Percentiles rank a stretch among this genome's conserved stretches.
phyloP scores from a whole-genome alignment of 2,888 invertebrate genomes.

The Nezara viridula region DNA sequence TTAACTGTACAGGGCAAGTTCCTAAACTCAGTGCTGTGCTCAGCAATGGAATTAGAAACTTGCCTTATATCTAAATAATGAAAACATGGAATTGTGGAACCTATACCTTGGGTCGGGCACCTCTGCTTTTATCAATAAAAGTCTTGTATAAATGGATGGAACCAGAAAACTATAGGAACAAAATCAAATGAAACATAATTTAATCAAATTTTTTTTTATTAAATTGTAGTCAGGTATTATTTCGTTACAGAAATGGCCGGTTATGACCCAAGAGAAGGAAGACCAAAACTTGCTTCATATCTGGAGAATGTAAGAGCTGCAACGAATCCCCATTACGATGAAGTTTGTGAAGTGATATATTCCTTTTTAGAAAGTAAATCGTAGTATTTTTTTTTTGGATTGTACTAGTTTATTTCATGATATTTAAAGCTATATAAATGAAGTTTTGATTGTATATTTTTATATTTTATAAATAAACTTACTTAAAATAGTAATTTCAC shows the following conservation, averaged over 20 bases:
- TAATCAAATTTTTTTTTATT: neutral
- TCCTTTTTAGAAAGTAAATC: neutral
- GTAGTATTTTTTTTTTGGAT: neutral
- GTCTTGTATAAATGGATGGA: too few species aligned
- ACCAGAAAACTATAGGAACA: too few species aligned
- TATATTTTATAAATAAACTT: neutral
- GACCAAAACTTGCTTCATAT: constrained; percentile 68
- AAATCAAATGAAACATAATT: too few species aligned
- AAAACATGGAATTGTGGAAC: too few species aligned
- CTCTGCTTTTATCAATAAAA: too few species aligned
- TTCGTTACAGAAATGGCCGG: constrained; percentile 67
- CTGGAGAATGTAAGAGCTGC: constrained; percentile 67
- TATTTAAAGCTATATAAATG: neutral
- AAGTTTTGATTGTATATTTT: neutral
- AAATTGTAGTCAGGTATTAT: neutral
- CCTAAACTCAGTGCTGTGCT: too few species aligned
- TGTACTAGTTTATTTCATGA: too few species aligned
- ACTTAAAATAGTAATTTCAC: neutral
- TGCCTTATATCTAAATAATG: too few species aligned
- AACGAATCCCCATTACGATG: constrained; percentile 69
- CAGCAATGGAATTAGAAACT: too few species aligned
- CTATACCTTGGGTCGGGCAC: too few species aligned
- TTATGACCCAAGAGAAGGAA: constrained; percentile 67
- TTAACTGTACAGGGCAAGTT: too few species aligned
- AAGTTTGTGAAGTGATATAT: constrained; percentile 60